These are phyloP conservation scores for Callorhinus ursinus DNA, from an alignment of 2,113 vertebrate species.

Conservation along the genomic window DNA sequence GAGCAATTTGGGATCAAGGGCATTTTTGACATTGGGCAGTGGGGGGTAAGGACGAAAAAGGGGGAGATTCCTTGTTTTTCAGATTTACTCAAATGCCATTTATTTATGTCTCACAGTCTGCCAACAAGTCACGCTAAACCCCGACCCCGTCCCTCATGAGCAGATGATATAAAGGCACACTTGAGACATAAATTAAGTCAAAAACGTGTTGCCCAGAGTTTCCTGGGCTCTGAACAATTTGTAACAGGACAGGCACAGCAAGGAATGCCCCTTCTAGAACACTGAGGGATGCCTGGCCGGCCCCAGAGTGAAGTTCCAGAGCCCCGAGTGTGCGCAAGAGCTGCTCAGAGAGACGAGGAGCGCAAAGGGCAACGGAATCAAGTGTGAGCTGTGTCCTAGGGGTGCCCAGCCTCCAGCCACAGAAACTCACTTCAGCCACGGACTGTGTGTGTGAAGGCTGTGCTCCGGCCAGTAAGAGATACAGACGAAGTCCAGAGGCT, in stretches of 20 bases:
- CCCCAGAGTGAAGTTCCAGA: not conserved
- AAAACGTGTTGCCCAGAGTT: not conserved
- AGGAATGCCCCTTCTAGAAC: rapidly evolving
- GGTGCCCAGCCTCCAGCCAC: not conserved
- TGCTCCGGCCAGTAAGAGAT: rapidly evolving
- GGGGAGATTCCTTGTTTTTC: not conserved
- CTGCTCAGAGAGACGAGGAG: not conserved
- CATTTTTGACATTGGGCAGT: not conserved
- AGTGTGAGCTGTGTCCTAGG: not conserved
- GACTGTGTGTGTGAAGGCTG: rapidly evolving
- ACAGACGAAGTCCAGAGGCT: not conserved
- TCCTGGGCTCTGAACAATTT: not conserved
- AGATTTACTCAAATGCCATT: not conserved
- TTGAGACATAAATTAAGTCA: not conserved
- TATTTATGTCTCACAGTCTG: not conserved
- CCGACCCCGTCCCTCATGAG: not conserved
- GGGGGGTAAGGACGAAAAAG: not conserved
- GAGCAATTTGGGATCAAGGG: not conserved
- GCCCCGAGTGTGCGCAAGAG: rapidly evolving
- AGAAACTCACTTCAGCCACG: not conserved
- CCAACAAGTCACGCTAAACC: not conserved
- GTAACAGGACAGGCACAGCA: not conserved
- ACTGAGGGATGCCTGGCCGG: too few species aligned
- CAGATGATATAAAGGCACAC: not conserved
- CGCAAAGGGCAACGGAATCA: not conserved